Percentiles rank a stretch among this genome's conserved stretches.
Conservation (phyloP, 1,140 invertebrate genomes). For the Apis laboriosa region DNA sequence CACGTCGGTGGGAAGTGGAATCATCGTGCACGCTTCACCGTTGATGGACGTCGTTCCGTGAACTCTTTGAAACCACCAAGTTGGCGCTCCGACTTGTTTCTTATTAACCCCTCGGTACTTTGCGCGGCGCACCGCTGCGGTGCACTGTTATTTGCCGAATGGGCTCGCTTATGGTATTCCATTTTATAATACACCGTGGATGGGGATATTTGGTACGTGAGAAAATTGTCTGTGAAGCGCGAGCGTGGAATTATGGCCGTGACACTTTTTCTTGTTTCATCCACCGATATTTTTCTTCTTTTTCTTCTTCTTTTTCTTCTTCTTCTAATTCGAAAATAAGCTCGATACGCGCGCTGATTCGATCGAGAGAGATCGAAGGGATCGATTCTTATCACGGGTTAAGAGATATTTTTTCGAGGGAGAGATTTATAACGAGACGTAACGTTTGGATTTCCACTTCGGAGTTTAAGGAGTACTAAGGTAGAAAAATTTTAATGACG, state of each 20-base stretch:
- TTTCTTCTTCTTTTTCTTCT: no score
- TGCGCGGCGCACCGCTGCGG: constrained; percentile 14
- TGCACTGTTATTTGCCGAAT: constrained; percentile 22
- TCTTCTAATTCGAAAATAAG: no score
- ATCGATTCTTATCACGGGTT: no score
- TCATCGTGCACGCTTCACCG: constrained; percentile 2
- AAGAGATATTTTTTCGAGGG: no score
- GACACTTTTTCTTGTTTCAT: no score
- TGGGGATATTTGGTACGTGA: constrained; percentile 8
- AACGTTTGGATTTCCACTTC: no score
- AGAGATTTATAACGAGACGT: not conserved
- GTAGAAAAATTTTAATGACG: constrained; percentile 46
- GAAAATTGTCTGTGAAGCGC: not conserved
- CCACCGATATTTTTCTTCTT: no score
- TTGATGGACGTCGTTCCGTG: constrained; percentile 23
- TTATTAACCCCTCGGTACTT: constrained; percentile 28
- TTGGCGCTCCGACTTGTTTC: not conserved
- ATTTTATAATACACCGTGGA: not conserved
- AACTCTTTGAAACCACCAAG: constrained; percentile 15
- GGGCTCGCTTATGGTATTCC: constrained; percentile 6
- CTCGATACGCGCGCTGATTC: no score
- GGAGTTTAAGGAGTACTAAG: not conserved
- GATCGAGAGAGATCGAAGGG: no score
- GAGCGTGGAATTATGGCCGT: no score
- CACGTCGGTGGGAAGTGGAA: not conserved